Base-by-base conservation (phyloP, 2,888 invertebrate species). In the Drosophila formosana region DNA sequence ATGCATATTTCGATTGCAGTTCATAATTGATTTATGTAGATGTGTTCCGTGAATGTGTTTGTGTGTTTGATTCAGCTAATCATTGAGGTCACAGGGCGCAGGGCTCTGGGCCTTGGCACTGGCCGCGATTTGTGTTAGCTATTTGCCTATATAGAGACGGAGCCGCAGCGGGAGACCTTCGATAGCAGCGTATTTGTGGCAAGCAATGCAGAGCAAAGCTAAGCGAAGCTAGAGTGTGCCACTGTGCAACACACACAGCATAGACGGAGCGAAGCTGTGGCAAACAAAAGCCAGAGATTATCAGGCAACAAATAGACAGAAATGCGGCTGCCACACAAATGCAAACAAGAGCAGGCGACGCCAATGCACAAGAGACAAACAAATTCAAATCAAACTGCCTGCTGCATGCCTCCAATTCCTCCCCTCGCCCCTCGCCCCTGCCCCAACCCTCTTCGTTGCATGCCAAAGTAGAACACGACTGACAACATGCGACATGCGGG, bases 331-430 rank as follows among this genome's bases (percentile, higher is more conserved):
- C 41, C 63, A 66, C 66, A 58, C 64, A 61, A 66, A 61, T 49
- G 37, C 64, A 52, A 57, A 58, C 46, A 63, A 53, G 70, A 62
- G 32, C 39, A 67, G 5, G 46, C 56, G 55, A 61, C 51, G 61
- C 34, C 70, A 73, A 70, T 84, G 72, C 84, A 75, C 87, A 67
- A 75, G 87, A 78, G 78, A 56, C 83, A 77, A 80, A 83, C 84
- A 88, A 85, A 83, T 85, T 81, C 87, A 87, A 86, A 81, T 83
- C 79, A 83, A 80, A 82, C 78, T 69, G 70, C 80, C 78, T n/a
- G 23, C 23, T 51, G 47, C 58, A 26, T 43, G 43, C 55, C 18
- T 11, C 32, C 41, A 45, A 45, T 45, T n/a, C 4, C 39, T 2
- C n/a, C 4, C 41, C 3, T 9, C 30, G 6, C 28, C 28, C 26